Conservation (phyloP, 2,113 vertebrate species). For the Xyliphius kryptos region DNA sequence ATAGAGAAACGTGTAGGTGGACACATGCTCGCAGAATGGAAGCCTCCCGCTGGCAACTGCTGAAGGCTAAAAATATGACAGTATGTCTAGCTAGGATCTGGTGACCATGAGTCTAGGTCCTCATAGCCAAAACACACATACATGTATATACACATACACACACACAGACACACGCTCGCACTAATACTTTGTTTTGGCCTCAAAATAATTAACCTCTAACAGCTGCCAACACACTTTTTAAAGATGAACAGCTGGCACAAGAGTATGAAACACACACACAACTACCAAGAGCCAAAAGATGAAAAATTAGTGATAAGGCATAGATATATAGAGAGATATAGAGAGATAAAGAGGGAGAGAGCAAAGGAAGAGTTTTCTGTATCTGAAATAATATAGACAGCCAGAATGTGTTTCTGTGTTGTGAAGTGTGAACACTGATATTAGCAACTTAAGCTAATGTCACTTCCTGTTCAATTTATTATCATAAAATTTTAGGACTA, state of each 20-base stretch:
- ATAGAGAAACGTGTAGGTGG: no score
- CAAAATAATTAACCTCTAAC: conserved; percentile 19
- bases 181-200: not conserved
- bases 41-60: no score
- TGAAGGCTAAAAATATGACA: conserved; percentile 19
- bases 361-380: no score
- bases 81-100: conserved; percentile 12
- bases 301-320: not conserved
- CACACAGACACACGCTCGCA: conserved; percentile 18
- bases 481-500: no score
- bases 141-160: conserved; percentile 1
- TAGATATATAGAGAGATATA: not conserved
- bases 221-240: conserved; percentile 19
- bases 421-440: no score
- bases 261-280: no score
- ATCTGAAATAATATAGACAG: no score
- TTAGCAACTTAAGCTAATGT: no score
- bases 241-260: conserved; percentile 10
- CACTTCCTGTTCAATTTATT: no score
- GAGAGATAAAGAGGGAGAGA: no score
- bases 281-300: not conserved
- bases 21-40: no score
- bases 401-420: no score
- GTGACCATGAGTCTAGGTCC: conserved; percentile 16
- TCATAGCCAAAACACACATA: conserved; percentile 5